Evolutionary conservation across 2,113 vertebrate species (phyloP).

Genomic region (Catharus fuscescens): DNA sequence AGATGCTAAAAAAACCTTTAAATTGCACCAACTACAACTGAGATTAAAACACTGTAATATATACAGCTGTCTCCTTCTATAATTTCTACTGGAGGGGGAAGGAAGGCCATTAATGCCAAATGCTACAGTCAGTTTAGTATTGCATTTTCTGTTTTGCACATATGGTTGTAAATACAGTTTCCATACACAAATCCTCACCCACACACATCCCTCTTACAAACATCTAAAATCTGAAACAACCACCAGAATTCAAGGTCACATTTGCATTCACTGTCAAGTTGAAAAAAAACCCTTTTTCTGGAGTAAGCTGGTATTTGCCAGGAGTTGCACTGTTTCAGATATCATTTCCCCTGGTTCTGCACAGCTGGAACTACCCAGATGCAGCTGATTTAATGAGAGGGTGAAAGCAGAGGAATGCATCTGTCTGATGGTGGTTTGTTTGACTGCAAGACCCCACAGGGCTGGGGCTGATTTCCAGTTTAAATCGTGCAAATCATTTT

Average conservation of each 20-base stretch:
- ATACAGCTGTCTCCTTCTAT: not conserved
- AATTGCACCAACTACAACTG: not conserved
- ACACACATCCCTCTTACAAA: not conserved
- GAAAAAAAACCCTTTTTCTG: not conserved
- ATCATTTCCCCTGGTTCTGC: not conserved
- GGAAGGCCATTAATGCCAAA: not conserved
- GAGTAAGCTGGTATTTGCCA: not conserved
- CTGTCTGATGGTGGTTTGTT: not conserved
- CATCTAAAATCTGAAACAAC: not conserved
- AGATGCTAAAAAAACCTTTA: not conserved
- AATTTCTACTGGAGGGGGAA: not conserved
- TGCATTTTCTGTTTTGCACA: not conserved
- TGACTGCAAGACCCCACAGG: not conserved
- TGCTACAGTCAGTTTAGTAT: no score
- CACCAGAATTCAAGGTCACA: not conserved
- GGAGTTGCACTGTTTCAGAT: not conserved
- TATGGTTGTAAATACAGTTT: not conserved
- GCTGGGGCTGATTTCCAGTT: not conserved
- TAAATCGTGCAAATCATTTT: not conserved
- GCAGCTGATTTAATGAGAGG: not conserved
- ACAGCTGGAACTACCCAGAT: not conserved
- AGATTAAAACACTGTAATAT: not conserved
- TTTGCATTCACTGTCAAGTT: not conserved
- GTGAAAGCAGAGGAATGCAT: not conserved
- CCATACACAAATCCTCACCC: not conserved